Conservation (phyloP, 2,797 vertebrate genomes). For the Alcedo atthis region DNA sequence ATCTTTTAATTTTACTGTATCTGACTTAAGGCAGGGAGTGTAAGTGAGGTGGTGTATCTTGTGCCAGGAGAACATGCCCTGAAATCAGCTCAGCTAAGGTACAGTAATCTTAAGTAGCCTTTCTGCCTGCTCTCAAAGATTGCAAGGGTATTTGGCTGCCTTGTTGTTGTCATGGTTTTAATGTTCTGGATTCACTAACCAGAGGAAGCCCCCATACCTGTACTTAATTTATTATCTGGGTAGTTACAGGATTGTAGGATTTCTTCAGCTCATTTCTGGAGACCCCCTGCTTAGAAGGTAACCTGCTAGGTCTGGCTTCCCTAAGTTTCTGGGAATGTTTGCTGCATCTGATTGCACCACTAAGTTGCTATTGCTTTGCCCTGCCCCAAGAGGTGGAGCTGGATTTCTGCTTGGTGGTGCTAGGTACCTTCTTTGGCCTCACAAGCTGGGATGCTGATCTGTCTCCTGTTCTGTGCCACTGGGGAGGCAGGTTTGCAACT, state of each 20-base stretch:
- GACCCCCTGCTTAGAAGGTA: background rate
- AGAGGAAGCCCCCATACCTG: background rate
- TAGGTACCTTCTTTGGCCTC: background rate
- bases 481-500: background rate
- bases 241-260: background rate
- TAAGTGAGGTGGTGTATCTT: background rate
- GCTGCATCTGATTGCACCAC: background rate
- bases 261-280: background rate
- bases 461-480: fast-evolving
- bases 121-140: background rate
- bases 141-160: background rate
- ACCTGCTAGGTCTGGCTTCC: background rate
- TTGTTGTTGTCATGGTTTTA: background rate
- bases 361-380: fast-evolving
- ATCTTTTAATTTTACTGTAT: background rate
- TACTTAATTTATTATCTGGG: background rate
- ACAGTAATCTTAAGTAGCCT: background rate
- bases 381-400: background rate
- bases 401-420: background rate
- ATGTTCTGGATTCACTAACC: background rate
- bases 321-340: background rate
- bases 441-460: background rate
- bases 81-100: background rate
- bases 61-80: background rate
- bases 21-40: background rate